Percentiles rank a stretch among this genome's conserved stretches.
These are phyloP conservation scores for Frankliniella fusca DNA, from an alignment of 2,888 invertebrate genomes.

Conservation along the genomic window DNA sequence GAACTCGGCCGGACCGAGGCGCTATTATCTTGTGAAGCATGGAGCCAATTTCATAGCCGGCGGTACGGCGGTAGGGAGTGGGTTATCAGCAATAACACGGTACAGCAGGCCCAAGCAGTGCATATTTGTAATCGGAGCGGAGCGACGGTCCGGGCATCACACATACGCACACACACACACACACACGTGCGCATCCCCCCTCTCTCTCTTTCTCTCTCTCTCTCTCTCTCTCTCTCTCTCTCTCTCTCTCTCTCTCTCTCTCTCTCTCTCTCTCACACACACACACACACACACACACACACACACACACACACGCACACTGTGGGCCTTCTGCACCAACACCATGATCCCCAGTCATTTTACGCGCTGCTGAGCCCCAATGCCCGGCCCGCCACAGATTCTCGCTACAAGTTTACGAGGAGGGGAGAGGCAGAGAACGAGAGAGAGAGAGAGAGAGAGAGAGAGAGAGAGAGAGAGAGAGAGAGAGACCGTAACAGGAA, in stretches of 20 bases:
- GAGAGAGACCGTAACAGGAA: neutral
- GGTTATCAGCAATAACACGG: too few species aligned
- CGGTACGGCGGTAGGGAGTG: too few species aligned
- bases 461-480: neutral
- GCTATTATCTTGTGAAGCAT: too few species aligned
- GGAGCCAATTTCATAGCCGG: too few species aligned
- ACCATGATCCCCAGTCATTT: slow-evolving; percentile 21
- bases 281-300: neutral
- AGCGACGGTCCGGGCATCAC: too few species aligned
- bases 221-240: neutral
- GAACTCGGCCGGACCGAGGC: too few species aligned
- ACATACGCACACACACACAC: too few species aligned
- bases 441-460: neutral
- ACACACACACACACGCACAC: neutral
- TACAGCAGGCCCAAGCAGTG: too few species aligned
- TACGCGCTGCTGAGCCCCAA: neutral
- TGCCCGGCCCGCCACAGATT: neutral
- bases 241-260: neutral
- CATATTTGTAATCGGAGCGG: too few species aligned
- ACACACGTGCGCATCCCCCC: neutral
- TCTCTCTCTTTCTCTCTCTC: neutral
- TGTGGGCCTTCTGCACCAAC: neutral
- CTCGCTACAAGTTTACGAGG: slow-evolving; percentile 7
- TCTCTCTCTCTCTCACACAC: neutral
- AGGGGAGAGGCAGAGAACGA: neutral